Evolutionary conservation across 2,888 invertebrate genomes (phyloP), one percentile per base, ranked within the genome.

Genomic region (Ceramica pisi): DNA sequence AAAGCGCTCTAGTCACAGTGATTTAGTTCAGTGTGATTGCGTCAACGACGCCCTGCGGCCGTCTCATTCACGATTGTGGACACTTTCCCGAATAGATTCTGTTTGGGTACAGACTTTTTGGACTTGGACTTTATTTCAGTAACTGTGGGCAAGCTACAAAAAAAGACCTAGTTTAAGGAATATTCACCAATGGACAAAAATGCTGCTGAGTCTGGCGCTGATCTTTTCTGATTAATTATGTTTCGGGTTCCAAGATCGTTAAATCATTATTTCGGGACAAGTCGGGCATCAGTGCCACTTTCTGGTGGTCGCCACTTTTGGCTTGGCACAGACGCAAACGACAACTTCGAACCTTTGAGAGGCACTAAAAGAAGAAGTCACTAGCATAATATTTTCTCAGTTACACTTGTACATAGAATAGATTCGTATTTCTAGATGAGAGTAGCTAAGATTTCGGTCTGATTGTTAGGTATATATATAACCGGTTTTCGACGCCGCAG

Each of bases 1-100:
- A 66, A 60, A 83, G 80, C 81, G 81, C 68, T 73, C 82, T 71
- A 78, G 66, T 51, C 51, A 56, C 78, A 75, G 75, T 76, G 81
- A 83, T 83, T 84, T 83, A 85, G 78, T 78, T 74, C 83, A 71
- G 70, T 71, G 71, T 78, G 84, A 84, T 84, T 84, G 78, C 83
- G 86, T 84, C 83, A 84, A 85, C 74, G 75, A 44, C 66, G 60
- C 74, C 85, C 78, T 12, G 76, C 67, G 83, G 86, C 74, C 66
- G 38, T 26, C 50, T 72, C 71, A 66, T 83, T 85, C 75, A 82
- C 56, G 16, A 50, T 64, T 64, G 67, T 60, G 65, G 50, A 67
- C 66, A 74, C 59, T 75, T 68, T 55, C 55, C 57, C 48, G 74
- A 83, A 84, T 72, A 70, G 60, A 68, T 80, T 83, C 61, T 75